These are phyloP conservation scores for Cuniculus paca DNA, from an alignment of 2,797 vertebrate species.

Conservation along the genomic window DNA sequence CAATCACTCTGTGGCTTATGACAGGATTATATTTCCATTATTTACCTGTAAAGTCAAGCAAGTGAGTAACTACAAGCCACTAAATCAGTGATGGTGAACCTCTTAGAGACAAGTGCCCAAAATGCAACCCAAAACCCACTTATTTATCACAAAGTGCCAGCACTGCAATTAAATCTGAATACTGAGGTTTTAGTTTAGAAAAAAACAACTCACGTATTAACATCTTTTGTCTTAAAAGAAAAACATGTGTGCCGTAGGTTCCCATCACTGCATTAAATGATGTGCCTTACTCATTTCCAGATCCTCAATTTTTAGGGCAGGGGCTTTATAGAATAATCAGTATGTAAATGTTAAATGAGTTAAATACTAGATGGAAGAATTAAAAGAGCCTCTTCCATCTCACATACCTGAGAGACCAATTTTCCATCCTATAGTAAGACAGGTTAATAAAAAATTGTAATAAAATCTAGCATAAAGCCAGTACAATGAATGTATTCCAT, in stretches of 20 bases:
- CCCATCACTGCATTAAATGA: not conserved
- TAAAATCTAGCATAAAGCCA: slow-evolving; percentile 87
- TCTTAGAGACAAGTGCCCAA: not conserved
- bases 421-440: slow-evolving; percentile 85
- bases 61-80: slow-evolving; percentile 46
- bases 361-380: slow-evolving; percentile 85
- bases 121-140: not conserved
- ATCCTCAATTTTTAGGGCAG: slow-evolving; percentile 48
- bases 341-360: slow-evolving; percentile 45
- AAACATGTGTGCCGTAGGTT: not conserved
- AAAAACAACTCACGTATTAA: not conserved
- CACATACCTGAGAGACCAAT: slow-evolving; percentile 82
- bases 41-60: slow-evolving; percentile 50
- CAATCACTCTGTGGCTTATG: slow-evolving; percentile 10
- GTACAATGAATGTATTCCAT: slow-evolving; percentile 86
- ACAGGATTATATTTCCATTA: not conserved
- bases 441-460: slow-evolving; percentile 87
- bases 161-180: not conserved
- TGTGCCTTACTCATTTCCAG: not conserved
- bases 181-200: not conserved
- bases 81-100: not conserved
- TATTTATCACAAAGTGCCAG: not conserved
- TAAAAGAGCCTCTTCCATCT: slow-evolving; percentile 77
- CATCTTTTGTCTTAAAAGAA: not conserved
- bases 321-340: not conserved